Base-by-base conservation (phyloP, 2,113 vertebrate genomes). In the Otolemur garnettii region DNA sequence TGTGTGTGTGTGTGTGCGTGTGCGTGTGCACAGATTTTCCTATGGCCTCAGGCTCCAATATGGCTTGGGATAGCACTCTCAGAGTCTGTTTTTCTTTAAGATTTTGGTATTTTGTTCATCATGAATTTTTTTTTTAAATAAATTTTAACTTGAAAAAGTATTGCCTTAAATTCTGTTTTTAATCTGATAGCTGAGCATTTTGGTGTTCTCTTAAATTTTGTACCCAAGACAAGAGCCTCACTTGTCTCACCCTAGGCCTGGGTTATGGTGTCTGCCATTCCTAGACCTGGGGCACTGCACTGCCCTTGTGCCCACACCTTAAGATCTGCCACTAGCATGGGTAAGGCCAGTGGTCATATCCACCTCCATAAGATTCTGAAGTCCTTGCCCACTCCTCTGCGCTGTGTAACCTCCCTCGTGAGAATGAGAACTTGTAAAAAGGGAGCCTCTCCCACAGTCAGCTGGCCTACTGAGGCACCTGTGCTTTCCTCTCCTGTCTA, bases 81-180 rank as follows among this genome's bases (percentile, higher is more conserved):
- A 13, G n/a, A 84, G 13, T 18, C 38, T 74, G 22, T 28, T 71
- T 89, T 87, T 68, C 85, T 62, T 94, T 66, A 87, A 42, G 19
- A 74, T 72, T 87, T 92, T 90, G 38, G 38, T 38, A 38, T 38
- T 38, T 38, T 38, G 38, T 38, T 38, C 38, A 38, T 38, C 38
- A 38, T 38, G 38, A 38, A 38, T 38, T 38, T 38, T 38, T 38
- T 38, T 38, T 38, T 38, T 38, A 53, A 12, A 55, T 59, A 66
- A 4, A 68, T 79, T 74, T 94, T 64, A 69, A 87, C 19, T 92
- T 91, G 38, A 66, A 81, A 68, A 82, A 96, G 74, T 12, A 81
- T 21, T 71, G 21, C 3, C 19, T 74, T 42, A 87, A 77, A 55
- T 38, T 91, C 42, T 72, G 35, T 14, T 68, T 80, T 80, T 19